phyloP scores from a whole-genome alignment of 1,140 invertebrate species.

The Phymorhynchus buccinoides region DNA sequence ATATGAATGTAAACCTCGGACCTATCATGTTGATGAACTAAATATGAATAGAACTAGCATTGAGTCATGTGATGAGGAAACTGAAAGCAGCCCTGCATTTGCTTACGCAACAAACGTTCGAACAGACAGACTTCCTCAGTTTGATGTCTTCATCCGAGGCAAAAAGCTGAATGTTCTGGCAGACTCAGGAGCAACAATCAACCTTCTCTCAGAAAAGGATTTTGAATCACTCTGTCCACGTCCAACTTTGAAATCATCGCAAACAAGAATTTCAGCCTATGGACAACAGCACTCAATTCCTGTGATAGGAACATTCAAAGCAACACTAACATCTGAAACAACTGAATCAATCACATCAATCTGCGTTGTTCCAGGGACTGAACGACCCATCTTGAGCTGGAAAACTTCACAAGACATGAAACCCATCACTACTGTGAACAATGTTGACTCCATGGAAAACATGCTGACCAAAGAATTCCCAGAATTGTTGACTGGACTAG shows the following conservation, averaged over 20 bases:
- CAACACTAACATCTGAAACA: neutral
- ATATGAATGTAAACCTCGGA: too few relatives aligned
- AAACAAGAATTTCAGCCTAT: neutral
- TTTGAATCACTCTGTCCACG: too few relatives aligned
- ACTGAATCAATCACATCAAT: neutral
- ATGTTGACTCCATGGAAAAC: neutral
- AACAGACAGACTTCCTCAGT: neutral
- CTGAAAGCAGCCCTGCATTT: neutral
- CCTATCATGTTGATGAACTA: too few relatives aligned
- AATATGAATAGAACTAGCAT: neutral
- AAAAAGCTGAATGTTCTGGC: neutral
- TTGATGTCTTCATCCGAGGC: neutral
- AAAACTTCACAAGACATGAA: neutral
- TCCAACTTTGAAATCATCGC: too few relatives aligned
- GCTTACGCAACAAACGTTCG: neutral
- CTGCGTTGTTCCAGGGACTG: neutral
- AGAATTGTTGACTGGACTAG: neutral
- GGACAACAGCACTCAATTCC: neutral
- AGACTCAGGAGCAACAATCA: conserved; percentile 22
- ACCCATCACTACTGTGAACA: neutral
- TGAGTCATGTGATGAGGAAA: neutral
- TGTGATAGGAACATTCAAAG: neutral
- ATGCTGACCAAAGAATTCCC: neutral
- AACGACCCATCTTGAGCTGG: conserved; percentile 22
- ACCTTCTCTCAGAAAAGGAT: too few relatives aligned